Conservation (phyloP, 2,797 vertebrate genomes). For the Sebastolobus altivelis region DNA sequence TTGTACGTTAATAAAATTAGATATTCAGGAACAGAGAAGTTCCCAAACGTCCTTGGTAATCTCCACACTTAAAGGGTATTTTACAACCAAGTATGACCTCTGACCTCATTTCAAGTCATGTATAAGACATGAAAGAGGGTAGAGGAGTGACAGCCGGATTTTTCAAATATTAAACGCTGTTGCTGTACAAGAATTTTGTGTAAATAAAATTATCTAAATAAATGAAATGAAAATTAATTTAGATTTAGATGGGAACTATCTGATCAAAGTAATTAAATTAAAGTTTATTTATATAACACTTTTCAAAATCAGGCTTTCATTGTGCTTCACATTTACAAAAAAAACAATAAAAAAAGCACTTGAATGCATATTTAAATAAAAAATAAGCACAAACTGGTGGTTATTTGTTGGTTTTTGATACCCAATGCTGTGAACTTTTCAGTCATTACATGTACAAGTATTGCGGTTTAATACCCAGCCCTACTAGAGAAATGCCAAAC, state of each 20-base stretch:
- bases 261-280: not conserved
- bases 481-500: not conserved
- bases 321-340: not conserved
- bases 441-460: no score
- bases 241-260: not conserved
- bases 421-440: not conserved
- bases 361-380: not conserved
- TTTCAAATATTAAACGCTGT: not conserved
- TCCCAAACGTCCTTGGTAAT: not conserved
- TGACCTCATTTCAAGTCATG: not conserved
- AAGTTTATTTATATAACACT: not conserved
- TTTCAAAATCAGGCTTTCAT: not conserved
- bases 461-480: not conserved
- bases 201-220: not conserved
- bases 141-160: not conserved
- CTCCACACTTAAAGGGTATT: not conserved
- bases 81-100: conserved; percentile 1
- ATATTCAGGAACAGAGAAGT: not conserved
- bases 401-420: not conserved
- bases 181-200: not conserved
- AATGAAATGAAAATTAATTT: no score
- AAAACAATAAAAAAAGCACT: not conserved
- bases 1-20: no score
- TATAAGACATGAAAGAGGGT: not conserved
- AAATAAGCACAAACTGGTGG: not conserved